These are phyloP conservation scores for Petrocephalus sullivani DNA, from an alignment of 2,797 vertebrate genomes.

Conservation along the genomic window DNA sequence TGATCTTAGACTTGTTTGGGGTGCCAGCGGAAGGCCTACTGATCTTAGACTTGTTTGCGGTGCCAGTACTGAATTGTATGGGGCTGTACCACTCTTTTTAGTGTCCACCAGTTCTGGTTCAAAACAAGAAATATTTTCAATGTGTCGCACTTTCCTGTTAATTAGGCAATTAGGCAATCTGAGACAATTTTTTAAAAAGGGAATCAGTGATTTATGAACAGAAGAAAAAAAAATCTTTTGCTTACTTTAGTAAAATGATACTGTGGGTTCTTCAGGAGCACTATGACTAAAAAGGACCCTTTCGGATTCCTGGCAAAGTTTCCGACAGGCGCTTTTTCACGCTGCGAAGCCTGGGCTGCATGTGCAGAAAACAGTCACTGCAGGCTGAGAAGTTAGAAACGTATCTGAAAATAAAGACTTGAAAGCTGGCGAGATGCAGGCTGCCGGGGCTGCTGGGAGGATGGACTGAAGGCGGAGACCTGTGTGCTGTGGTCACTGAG, in stretches of 20 bases:
- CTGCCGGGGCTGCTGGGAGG: not conserved
- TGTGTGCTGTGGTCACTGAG: conserved; percentile 27
- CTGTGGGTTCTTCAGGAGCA: conserved; percentile 12
- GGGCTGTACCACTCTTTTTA: not conserved
- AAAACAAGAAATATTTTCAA: conserved; percentile 7
- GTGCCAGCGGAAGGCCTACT: no score
- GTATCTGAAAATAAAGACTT: conserved; percentile 17
- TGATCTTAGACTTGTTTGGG: no score
- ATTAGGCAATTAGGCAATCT: not conserved
- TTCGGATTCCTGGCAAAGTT: conserved; percentile 22
- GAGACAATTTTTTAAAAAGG: conserved; percentile 13
- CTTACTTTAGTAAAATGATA: conserved; percentile 7
- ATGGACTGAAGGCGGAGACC: not conserved
- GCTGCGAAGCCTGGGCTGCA: conserved; percentile 22
- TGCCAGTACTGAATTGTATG: not conserved
- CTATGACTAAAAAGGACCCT: conserved; percentile 28
- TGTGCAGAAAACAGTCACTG: conserved; percentile 5
- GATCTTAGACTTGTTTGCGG: no score
- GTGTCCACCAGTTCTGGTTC: not conserved
- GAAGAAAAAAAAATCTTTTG: conserved; percentile 5
- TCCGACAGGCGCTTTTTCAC: conserved; percentile 17
- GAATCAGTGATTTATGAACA: conserved; percentile 26
- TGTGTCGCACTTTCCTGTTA: not conserved
- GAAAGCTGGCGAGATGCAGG: not conserved
- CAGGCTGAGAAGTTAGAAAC: conserved; percentile 12